Evolutionary conservation across 1,140 invertebrate genomes (phyloP), one percentile per base, ranked within the genome.

Genomic region (Leucophenga varia): DNA sequence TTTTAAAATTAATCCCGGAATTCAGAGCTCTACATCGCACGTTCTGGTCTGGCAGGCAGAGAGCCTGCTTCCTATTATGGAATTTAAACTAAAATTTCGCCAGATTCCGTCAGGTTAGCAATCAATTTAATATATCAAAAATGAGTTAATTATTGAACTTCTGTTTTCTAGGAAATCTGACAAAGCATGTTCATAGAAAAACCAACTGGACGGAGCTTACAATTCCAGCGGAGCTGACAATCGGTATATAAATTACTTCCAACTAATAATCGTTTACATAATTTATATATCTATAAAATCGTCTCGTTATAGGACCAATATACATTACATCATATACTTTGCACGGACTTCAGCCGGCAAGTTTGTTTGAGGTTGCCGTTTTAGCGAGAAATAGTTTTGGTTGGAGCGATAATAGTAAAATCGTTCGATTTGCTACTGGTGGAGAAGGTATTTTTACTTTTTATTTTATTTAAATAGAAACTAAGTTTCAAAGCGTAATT

Each of bases 1-100:
- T 1, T 83, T 86, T 40, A 86, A 83, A 49, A 80, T 80, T 41
- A 79, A 68, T 34, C 68, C 73, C 0, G 64, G 61, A 37, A 58
- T 60, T 6, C 63, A 69, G 50, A 69, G 65, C 30, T 59, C 70
- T 47, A 75, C 67, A 0, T 61, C 81, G 8, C 84, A 84, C 55
- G 83, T 81, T 34, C 77, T 88, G 17, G 81, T 85, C 25, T 88
- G 86, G 86, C 83, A 86, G 56, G 84, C 85, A 8, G 85, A 87
- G 54, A 87, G 85, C 55, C 82, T 85, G 50, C 80, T 80, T 25
- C 79, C 83, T 0, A 82, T 88, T 17, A 81, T 83, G 41, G 82
- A 86, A 55, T 87, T 86, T 43, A 81, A 81, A 45, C 78, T 88
- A 16, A 81, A 79, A 67, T 88, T 87, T 69, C 71, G 82, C 36